Base-by-base conservation (phyloP, 2,888 invertebrate species). In the Diaphora mendica region DNA sequence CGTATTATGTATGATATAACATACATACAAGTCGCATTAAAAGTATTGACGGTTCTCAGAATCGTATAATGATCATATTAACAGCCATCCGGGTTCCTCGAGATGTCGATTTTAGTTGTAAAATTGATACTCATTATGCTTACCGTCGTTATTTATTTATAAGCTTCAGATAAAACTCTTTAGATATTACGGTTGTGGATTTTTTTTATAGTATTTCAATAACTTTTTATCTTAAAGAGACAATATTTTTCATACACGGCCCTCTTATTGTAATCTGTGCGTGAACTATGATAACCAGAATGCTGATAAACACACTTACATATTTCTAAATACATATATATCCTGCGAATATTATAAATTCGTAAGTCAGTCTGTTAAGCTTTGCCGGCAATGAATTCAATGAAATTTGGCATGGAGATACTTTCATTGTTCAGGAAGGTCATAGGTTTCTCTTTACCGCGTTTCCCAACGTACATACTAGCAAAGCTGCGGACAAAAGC, bases 31-130 rank as follows among this genome's bases (percentile, higher is more conserved):
- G 26, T 13, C n/a, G 9, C 62, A 70, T 69, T 69, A 69, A 69
- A 70, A 65, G 67, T 78, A 81, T 74, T 73, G 65, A 83, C 67
- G 72, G 13, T 81, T 83, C 81, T 70, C 17, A 72, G 81, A 82
- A 80, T 51, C 64, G 51, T 70, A 74, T 78, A n/a, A 72, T 72
- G 30, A 67, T 73, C 65, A 30, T 64, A 59, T 65, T 75, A 80
- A 76, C 77, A 74, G 64, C 44, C 65, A 70, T 77, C 67, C 55
- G 35, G 71, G 68, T 74, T 68, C 74, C 68, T 70, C 66, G 78
- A 69, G 48, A 81, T 67, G 68, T 64, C 64, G 48, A 74, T 70
- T 77, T 83, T 73, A 67, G 51, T 76, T 51, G 42, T 74, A 78
- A 80, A 74, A 78, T 71, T 33, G 65, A 75, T 76, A 71, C 64